Percentiles rank a stretch among this genome's conserved stretches.
Evolutionary conservation across 1,140 invertebrate species (phyloP).

Genomic region (Drosophila ficusphila): DNA sequence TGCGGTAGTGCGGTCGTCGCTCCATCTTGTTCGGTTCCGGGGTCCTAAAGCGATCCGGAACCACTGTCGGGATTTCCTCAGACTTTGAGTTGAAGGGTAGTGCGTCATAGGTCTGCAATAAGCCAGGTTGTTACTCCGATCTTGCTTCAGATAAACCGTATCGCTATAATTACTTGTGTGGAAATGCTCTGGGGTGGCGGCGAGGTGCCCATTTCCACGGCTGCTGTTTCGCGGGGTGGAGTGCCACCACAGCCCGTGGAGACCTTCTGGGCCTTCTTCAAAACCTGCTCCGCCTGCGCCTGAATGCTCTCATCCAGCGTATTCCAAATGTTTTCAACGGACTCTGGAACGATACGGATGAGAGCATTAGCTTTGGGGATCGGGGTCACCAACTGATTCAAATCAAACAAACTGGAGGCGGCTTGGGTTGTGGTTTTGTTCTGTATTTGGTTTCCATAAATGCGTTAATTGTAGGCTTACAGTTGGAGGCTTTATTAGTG

Average conservation of each 20-base stretch:
- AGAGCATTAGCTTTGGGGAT: slow-evolving; percentile 53
- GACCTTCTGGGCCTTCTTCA: slow-evolving; percentile 77
- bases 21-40: slow-evolving; percentile 58
- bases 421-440: slow-evolving; percentile 48
- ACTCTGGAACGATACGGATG: slow-evolving; percentile 67
- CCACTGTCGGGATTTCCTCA: slow-evolving; percentile 11
- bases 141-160: background rate
- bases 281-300: slow-evolving; percentile 69
- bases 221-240: slow-evolving; percentile 84
- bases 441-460: slow-evolving; percentile 64
- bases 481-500: slow-evolving; percentile 39
- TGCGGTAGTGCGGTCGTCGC: slow-evolving; percentile 49
- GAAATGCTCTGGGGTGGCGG: slow-evolving; percentile 94
- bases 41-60: slow-evolving; percentile 37
- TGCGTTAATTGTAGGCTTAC: slow-evolving; percentile 66
- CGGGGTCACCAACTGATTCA: slow-evolving; percentile 31
- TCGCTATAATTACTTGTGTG: slow-evolving; percentile 88
- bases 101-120: slow-evolving; percentile 83
- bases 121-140: background rate
- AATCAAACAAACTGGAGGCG: slow-evolving; percentile 55
- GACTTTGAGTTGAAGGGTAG: slow-evolving; percentile 49
- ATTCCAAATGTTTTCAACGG: slow-evolving; percentile 83
- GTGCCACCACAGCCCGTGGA: slow-evolving; percentile 87
- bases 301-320: slow-evolving; percentile 82
- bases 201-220: slow-evolving; percentile 89